phyloP scores from a whole-genome alignment of 2,888 invertebrate species.

The Harpalus rufipes region DNA sequence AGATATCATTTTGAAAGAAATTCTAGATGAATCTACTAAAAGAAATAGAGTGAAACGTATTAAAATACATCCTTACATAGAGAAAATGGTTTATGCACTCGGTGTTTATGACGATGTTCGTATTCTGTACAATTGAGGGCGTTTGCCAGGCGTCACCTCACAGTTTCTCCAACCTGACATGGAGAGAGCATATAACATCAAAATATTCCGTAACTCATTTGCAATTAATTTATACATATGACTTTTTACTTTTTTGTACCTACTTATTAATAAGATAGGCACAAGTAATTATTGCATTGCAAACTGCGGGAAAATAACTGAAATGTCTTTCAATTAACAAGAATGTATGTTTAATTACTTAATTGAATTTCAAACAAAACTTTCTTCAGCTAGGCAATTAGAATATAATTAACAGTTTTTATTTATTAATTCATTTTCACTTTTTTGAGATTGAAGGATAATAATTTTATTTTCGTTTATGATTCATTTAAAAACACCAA shows the following conservation, averaged over 20 bases:
- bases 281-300: background rate
- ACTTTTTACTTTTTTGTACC: background rate
- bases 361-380: constrained; percentile 33
- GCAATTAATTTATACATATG: background rate
- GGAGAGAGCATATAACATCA: background rate
- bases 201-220: background rate
- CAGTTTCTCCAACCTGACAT: too few relatives aligned
- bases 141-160: too few relatives aligned
- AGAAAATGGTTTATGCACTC: too few relatives aligned
- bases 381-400: constrained; percentile 20
- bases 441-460: background rate
- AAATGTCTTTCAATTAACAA: constrained; percentile 43
- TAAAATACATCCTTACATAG: too few relatives aligned
- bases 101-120: too few relatives aligned
- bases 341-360: constrained; percentile 13
- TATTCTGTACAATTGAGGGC: too few relatives aligned
- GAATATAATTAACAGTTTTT: constrained; percentile 21
- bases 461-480: background rate
- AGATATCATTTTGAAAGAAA: too few relatives aligned
- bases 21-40: too few relatives aligned
- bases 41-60: too few relatives aligned
- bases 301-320: background rate
- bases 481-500: constrained; percentile 14
- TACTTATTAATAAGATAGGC: background rate
- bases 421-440: background rate